Percentiles rank a stretch among this genome's conserved stretches.
Evolutionary conservation across 2,113 vertebrate species (phyloP).

Genomic region (Amia ocellicauda): DNA sequence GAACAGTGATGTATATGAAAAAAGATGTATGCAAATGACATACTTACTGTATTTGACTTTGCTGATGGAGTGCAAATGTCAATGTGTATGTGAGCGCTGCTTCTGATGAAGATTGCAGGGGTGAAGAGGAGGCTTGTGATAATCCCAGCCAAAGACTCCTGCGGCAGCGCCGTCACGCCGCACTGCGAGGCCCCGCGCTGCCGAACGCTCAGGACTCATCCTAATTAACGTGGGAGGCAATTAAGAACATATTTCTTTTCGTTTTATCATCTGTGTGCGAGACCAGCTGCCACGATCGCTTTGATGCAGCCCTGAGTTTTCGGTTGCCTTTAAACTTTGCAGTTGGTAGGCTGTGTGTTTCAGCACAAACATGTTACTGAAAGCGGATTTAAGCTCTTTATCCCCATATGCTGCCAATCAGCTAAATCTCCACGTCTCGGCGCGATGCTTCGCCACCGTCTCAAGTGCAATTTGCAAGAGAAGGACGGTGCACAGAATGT

Average conservation of each 20-base stretch:
- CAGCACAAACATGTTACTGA: no score
- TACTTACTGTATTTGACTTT: conserved; percentile 6
- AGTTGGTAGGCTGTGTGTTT: conserved; percentile 13
- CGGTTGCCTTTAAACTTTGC: conserved; percentile 47
- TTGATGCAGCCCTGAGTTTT: conserved; percentile 44
- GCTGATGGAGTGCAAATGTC: conserved; percentile 2
- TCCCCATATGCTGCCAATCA: no score
- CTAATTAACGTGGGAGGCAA: conserved; percentile 28
- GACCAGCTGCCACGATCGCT: conserved; percentile 40
- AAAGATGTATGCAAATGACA: neutral
- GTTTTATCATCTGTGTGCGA: conserved; percentile 37
- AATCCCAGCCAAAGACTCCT: no score
- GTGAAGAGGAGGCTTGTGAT: no score
- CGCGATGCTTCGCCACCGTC: no score
- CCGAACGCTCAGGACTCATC: no score
- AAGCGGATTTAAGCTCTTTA: no score
- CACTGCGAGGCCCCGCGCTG: no score
- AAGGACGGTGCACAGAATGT: no score
- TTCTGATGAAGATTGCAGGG: neutral
- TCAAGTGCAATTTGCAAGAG: no score
- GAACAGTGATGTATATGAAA: neutral
- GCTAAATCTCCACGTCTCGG: no score
- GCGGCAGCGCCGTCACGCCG: no score
- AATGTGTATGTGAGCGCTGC: neutral
- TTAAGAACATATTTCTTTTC: conserved; percentile 48